Evolutionary conservation across 2,113 vertebrate genomes (phyloP).

Genomic region (Spea bombifrons): DNA sequence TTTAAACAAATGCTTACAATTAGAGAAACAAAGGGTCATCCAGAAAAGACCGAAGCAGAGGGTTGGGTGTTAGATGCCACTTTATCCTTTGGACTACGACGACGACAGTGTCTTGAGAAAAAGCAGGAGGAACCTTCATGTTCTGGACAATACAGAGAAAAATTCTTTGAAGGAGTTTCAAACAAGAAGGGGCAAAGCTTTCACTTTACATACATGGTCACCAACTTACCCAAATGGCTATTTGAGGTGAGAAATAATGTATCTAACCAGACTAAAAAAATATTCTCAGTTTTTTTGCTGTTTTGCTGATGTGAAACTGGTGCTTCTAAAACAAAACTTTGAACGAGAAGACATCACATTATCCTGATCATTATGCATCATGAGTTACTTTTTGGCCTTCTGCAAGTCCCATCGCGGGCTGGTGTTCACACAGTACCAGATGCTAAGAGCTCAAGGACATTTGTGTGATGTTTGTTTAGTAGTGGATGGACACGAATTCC

Average conservation of each 20-base stretch:
- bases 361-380: constrained; percentile 59
- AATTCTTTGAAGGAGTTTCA: not conserved
- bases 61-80: not conserved
- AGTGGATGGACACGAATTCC: constrained; percentile 79
- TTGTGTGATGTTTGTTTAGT: constrained; percentile 89
- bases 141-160: constrained; percentile 10
- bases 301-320: not conserved
- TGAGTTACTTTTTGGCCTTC: constrained; percentile 88
- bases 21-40: constrained; percentile 42
- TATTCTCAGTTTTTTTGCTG: not conserved
- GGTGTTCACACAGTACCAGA: constrained; percentile 81
- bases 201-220: not conserved
- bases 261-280: constrained; percentile 31
- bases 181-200: not conserved
- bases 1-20: constrained; percentile 51
- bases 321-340: not conserved
- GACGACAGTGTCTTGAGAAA: not conserved
- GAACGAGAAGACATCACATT: not conserved
- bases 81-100: not conserved
- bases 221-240: constrained; percentile 30
- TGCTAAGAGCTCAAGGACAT: constrained; percentile 74
- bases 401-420: constrained; percentile 77
- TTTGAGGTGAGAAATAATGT: constrained; percentile 50
- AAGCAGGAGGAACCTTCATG: not conserved
- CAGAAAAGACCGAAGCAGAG: constrained; percentile 27